These are phyloP conservation scores for Artibeus jamaicensis DNA, from an alignment of 2,797 vertebrate species.

Conservation along the genomic window DNA sequence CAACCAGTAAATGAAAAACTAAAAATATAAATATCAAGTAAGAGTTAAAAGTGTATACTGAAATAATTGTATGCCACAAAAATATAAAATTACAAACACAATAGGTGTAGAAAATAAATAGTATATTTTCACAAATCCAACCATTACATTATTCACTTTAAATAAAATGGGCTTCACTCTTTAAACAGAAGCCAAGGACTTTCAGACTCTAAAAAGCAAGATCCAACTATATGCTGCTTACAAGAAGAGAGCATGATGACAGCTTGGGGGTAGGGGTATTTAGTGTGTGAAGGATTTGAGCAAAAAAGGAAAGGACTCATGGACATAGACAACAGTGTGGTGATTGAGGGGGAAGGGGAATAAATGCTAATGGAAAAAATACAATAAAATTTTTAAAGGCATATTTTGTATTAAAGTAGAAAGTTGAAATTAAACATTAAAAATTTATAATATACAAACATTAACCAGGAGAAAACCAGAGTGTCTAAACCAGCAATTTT, in stretches of 20 bases:
- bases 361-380: no score
- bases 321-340: no score
- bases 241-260: no score
- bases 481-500: no score
- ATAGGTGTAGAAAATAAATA: background rate
- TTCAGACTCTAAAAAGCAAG: background rate
- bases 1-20: background rate
- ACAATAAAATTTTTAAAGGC: background rate
- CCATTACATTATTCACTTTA: background rate
- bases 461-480: no score
- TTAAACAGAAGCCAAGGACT: background rate
- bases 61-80: background rate
- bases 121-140: background rate
- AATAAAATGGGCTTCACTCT: background rate
- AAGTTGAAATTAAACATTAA: background rate
- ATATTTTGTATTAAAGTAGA: background rate
- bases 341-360: no score
- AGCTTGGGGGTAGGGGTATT: no score
- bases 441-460: no score
- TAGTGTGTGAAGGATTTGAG: no score
- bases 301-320: no score
- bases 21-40: background rate
- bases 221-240: background rate
- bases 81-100: background rate
- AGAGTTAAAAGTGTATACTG: background rate